Conservation (phyloP, 2,797 vertebrate species). For the Lepilemur septentrionalis region DNA sequence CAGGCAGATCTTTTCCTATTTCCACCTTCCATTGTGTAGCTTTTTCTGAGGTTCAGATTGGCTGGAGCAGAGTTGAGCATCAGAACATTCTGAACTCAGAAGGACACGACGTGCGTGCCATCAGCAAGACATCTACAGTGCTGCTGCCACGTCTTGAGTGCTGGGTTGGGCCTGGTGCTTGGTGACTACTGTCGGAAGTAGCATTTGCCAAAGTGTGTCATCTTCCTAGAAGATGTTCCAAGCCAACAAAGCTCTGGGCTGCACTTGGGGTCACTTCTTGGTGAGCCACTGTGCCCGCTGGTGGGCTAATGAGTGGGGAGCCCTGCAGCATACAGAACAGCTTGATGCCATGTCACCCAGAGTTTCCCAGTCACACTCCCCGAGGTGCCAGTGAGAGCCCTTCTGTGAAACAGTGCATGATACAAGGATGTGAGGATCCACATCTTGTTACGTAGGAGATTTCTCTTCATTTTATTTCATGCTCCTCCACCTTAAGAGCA, state of each 20-base stretch:
- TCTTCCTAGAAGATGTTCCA: background rate
- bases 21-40: background rate
- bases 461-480: background rate
- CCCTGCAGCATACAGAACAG: no score
- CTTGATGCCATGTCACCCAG: background rate
- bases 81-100: background rate
- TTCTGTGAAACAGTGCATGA: background rate
- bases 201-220: background rate
- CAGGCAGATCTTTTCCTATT: background rate
- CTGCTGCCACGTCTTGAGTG: fast-evolving
- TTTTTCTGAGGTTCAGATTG: background rate
- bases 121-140: no score
- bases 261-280: background rate
- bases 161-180: background rate
- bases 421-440: background rate
- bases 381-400: background rate
- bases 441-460: background rate
- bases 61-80: background rate
- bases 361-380: no score
- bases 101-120: background rate
- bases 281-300: background rate
- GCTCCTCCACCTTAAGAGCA: fast-evolving
- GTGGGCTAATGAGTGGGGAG: background rate
- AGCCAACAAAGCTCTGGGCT: background rate
- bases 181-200: background rate